phyloP scores from a whole-genome alignment of 2,797 vertebrate genomes.

The Arnoldichthys spilopterus region DNA sequence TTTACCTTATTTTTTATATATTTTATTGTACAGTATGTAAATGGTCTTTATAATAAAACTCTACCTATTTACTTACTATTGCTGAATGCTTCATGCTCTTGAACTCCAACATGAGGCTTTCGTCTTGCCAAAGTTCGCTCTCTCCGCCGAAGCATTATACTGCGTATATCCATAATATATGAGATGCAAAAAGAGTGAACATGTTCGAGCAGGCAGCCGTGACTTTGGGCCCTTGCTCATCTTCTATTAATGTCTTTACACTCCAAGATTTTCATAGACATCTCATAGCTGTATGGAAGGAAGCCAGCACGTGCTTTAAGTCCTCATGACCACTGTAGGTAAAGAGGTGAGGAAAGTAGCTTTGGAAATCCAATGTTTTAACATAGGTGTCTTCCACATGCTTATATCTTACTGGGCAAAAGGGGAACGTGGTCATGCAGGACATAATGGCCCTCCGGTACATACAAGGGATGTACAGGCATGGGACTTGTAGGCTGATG shows the following conservation, averaged over 20 bases:
- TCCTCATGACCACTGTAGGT: background rate
- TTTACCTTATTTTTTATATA: too few relatives aligned
- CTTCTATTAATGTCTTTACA: conserved; percentile 54
- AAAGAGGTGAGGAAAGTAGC: background rate
- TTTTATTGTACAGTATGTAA: too few relatives aligned
- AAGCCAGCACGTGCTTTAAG: background rate
- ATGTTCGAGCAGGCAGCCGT: conserved; percentile 61
- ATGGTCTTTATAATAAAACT: too few relatives aligned
- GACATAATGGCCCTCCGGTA: too few relatives aligned
- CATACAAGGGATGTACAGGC: too few relatives aligned
- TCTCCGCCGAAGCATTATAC: conserved; percentile 55
- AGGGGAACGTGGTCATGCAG: background rate
- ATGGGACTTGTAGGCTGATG: too few relatives aligned
- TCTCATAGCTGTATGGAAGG: background rate
- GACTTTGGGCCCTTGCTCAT: conserved; percentile 33
- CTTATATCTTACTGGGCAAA: background rate
- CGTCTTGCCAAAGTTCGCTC: conserved; percentile 33
- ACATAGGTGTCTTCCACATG: background rate
- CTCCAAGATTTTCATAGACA: conserved; percentile 25
- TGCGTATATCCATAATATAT: conserved; percentile 67
- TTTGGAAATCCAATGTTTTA: background rate
- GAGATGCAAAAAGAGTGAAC: conserved; percentile 67
- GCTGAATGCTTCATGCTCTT: background rate
- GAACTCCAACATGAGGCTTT: background rate
- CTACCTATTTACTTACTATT: too few relatives aligned